Base-by-base conservation (phyloP, 2,888 invertebrate species). In the Eristalis arbustorum region DNA sequence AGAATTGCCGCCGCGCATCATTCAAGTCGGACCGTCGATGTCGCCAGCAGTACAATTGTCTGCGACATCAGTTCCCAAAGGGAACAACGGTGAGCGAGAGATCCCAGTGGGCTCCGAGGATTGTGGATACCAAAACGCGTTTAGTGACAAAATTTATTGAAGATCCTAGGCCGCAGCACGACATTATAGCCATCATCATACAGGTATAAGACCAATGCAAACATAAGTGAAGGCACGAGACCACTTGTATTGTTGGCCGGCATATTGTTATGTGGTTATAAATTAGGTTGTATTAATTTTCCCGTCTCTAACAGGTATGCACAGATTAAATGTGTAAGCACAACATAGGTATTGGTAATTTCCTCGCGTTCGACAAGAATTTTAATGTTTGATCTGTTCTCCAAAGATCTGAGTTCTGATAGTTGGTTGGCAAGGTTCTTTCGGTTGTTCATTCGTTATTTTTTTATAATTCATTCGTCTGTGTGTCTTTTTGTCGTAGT, bases 191-290 rank as follows among this genome's bases (percentile, higher is more conserved):
- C 81, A 81, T 81, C 75, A 81, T 81, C 81, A 25, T 57, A 76
- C 75, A 81, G 81, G 75, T 81, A 81, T 71, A 40, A 25, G 62
- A 34, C 67, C 40, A 80, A 64, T 34, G 69, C 69, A 81, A 76
- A 75, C 59, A 75, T 42, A 76, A 81, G 69, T 64, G 75, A 76
- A 81, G 81, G 81, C 81, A 81, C 81, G 81, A 81, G 81, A 76
- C 81, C 75, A 81, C 81, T 81, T 81, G 75, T 76, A 71, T 81
- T 81, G 81, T 81, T 81, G 59, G 14, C 81, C 75, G 81, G 69
- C 75, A 81, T 81, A 81, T 81, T 75, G 71, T 81, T 81, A 81
- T 81, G 81, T 71, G 81, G 81, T 76, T 81, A 81, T 81, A 81
- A 81, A 81, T 81, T 81, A 81, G 81, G 69, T 76, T 81, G 64